Percentiles rank a stretch among this genome's conserved stretches.
phyloP scores from a whole-genome alignment of 2,797 vertebrate species.

The Gadopsis bispinosus region DNA sequence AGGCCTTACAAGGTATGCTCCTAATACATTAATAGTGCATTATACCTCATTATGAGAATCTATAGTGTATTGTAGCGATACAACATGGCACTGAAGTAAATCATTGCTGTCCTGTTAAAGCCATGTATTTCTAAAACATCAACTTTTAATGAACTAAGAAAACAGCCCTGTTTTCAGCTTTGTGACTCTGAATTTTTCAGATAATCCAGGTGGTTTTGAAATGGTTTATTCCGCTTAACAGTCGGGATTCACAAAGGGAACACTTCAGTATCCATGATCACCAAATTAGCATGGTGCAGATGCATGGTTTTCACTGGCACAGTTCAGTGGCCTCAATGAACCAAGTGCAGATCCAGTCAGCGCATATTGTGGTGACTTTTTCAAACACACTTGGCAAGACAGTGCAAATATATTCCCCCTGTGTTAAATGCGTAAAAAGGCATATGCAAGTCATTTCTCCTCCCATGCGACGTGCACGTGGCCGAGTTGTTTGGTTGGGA shows the following conservation, averaged over 20 bases:
- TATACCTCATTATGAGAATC: neutral
- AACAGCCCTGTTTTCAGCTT: neutral
- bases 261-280: too few species aligned
- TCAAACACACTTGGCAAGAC: constrained; percentile 14
- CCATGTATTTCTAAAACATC: neutral
- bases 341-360: neutral
- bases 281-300: too few species aligned
- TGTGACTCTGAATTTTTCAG: neutral
- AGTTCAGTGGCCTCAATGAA: neutral
- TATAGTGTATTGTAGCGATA: neutral
- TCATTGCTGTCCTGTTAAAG: neutral
- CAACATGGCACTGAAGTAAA: neutral
- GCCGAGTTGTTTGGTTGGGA: constrained; percentile 54
- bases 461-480: constrained; percentile 61
- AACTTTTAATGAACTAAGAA: neutral
- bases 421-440: constrained; percentile 57
- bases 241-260: neutral
- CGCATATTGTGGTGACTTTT: constrained; percentile 2
- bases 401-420: constrained; percentile 47
- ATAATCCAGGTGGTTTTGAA: neutral
- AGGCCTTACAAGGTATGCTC: neutral
- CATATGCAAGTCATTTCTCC: constrained; percentile 43
- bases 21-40: neutral
- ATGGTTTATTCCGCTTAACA: neutral
- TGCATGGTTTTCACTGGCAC: too few species aligned